A percentile compares a stretch with the other conserved stretches of the same genome.
phyloP scores from a whole-genome alignment of 37 sponge, comb jelly and placozoan genomes.

The Chondrilla cf. caribensis region DNA sequence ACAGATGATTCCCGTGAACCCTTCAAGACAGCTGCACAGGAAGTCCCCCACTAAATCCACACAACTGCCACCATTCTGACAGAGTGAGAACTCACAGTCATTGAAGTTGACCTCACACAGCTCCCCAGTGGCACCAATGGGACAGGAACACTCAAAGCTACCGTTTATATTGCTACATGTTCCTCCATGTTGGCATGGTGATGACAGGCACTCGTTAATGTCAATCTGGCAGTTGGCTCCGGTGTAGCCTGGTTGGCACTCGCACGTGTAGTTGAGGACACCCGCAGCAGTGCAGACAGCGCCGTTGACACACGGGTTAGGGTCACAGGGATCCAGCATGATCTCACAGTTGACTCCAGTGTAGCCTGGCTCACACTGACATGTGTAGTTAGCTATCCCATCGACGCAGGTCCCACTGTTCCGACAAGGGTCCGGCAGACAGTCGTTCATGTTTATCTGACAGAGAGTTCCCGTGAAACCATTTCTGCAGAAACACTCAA shows the following conservation, averaged over 20 bases:
- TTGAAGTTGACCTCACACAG: slow-evolving; percentile 37
- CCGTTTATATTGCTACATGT: background rate
- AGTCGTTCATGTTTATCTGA: slow-evolving; percentile 46
- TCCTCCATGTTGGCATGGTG: slow-evolving; percentile 21
- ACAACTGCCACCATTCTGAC: slow-evolving; percentile 46
- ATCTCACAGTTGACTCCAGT: slow-evolving; percentile 47
- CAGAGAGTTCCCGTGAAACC: slow-evolving; percentile 80
- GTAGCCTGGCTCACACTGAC: slow-evolving; percentile 13
- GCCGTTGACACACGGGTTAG: slow-evolving; percentile 42
- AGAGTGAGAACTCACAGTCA: slow-evolving; percentile 38
- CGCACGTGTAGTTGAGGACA: slow-evolving; percentile 28
- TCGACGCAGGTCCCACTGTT: slow-evolving; percentile 29
- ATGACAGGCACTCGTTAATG: slow-evolving; percentile 17
- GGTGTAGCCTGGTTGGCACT: slow-evolving; percentile 58
- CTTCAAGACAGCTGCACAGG: slow-evolving; percentile 12
- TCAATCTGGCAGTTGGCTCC: slow-evolving; percentile 49
- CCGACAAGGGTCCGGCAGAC: slow-evolving; percentile 44
- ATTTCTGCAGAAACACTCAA: slow-evolving; percentile 66
- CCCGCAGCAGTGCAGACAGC: slow-evolving; percentile 29
- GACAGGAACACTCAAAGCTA: background rate
- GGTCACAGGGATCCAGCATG: slow-evolving; percentile 39
- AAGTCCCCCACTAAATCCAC: slow-evolving; percentile 21
- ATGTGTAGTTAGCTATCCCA: slow-evolving; percentile 17
- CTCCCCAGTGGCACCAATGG: slow-evolving; percentile 37
- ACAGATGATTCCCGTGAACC: slow-evolving; percentile 29